Conservation (phyloP, 2,113 vertebrate species). For the Menura novaehollandiae region DNA sequence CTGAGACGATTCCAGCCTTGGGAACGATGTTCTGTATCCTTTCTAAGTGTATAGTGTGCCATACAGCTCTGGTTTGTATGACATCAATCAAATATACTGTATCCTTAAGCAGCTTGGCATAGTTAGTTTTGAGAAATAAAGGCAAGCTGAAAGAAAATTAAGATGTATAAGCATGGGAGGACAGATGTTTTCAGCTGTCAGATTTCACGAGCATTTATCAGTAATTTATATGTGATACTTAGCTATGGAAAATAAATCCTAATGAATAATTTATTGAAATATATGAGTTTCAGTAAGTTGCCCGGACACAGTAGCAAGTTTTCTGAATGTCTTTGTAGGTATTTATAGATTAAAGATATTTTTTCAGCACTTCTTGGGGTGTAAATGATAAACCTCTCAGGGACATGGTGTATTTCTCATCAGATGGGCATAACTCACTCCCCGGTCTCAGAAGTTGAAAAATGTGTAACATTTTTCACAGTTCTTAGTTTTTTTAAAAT, state of each 20-base stretch:
- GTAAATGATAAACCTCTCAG: neutral
- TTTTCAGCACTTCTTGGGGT: neutral
- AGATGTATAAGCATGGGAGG: constrained; percentile 13
- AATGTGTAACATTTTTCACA: neutral
- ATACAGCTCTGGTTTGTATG: neutral
- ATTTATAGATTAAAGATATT: neutral
- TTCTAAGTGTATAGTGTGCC: neutral
- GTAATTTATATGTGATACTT: constrained; percentile 29
- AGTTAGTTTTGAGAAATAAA: constrained; percentile 52
- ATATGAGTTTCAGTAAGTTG: constrained; percentile 2
- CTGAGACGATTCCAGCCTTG: neutral
- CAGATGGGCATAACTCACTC: neutral
- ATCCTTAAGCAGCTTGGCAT: neutral
- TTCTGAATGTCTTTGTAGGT: neutral
- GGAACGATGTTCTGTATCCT: neutral
- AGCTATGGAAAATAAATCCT: constrained; percentile 49
- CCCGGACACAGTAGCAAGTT: neutral
- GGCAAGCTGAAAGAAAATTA: constrained; percentile 20
- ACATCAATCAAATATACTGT: constrained; percentile 5
- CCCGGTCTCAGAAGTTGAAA: neutral
- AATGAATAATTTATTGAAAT: constrained; percentile 49
- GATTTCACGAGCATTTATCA: constrained; percentile 35
- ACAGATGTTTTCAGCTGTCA: constrained; percentile 54
- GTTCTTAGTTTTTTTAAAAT: neutral
- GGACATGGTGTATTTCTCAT: neutral